Conservation (phyloP, 1,140 invertebrate species). For the Glossosoma conforme region DNA sequence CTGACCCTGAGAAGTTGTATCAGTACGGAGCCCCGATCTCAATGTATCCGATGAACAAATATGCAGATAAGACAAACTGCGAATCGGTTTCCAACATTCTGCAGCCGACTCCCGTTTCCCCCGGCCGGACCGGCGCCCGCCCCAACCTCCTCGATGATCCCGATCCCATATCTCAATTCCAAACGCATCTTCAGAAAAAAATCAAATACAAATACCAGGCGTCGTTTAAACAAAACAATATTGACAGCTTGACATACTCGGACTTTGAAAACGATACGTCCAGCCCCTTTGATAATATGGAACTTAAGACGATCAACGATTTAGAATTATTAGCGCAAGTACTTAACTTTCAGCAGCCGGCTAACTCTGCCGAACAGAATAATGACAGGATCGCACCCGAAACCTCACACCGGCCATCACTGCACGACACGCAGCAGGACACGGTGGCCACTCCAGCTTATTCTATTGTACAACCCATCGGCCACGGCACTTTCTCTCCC, state of each 20-base stretch:
- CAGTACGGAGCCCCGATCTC: conserved; percentile 5
- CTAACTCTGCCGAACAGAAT: not conserved
- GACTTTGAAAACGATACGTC: conserved; percentile 87
- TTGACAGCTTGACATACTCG: conserved; percentile 58
- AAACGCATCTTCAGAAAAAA: conserved; percentile 37
- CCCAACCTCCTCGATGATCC: conserved; percentile 45
- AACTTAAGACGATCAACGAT: conserved; percentile 85
- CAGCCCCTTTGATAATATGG: conserved; percentile 86
- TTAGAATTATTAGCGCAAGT: conserved; percentile 79
- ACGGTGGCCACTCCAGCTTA: conserved; percentile 4
- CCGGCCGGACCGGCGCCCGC: conserved; percentile 34
- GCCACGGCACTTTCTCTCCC: conserved; percentile 11
- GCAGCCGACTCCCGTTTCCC: conserved; percentile 34
- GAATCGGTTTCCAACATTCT: conserved; percentile 41
- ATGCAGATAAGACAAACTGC: conserved; percentile 13
- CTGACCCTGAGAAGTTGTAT: conserved; percentile 20
- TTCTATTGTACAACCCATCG: conserved; percentile 14
- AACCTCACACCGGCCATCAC: too few relatives aligned
- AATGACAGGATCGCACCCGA: not conserved
- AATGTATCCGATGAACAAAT: conserved; percentile 7
- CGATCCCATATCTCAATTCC: conserved; percentile 38
- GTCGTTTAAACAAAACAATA: conserved; percentile 34
- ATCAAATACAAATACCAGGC: conserved; percentile 15
- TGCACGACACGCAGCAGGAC: too few relatives aligned
- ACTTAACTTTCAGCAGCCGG: conserved; percentile 37